Evolutionary conservation across 2,888 invertebrate species (phyloP), one percentile per base, ranked within the genome.

Genomic region (Limenitis arthemis): DNA sequence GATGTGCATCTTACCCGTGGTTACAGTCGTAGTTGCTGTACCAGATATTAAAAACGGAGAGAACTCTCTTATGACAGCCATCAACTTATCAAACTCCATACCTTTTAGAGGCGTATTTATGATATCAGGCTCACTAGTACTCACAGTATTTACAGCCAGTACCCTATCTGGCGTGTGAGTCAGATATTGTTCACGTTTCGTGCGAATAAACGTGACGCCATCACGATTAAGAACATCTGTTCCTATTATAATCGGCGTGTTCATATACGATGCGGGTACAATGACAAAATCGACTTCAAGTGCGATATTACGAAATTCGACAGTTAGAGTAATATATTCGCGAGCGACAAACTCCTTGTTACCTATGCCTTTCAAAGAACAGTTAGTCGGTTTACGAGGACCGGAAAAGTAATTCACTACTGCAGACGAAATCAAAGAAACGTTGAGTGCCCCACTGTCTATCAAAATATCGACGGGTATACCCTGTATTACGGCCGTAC

Each of bases 401-500:
- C 49, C 49, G 5, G 44, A 29, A 7, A 62, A 31, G 12, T 54
- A 38, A 39, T 58, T 60, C 1, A 59, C 8, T 1, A 53, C 42
- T 8, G 32, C 46, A 1, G 47, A 44, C 0, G 58, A 57, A n/a
- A 65, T 60, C 5, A 64, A 36, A 0, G 62, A 61, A 0, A 60
- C 42, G 32, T 43, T 48, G 5, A 47, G 36, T 2, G 61, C 55
- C 6, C 63, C 62, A 33, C 59, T 65, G 51, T 65, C 64, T 12
- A 63, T 64, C 6, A 65, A 43, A 2, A 62, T 55, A 20, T 63
- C 62, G 0, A 57, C 38, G 0, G 63, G 60, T 5, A 63, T 41
- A 3, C 60, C 49, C 11, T 47, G 39, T 38, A 51, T 41, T 5
- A 51, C 51, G 6, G 49, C 51, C 6, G 52, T 52, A 29, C 28